Evolutionary conservation across 2,113 vertebrate species (phyloP).

Genomic region (Daboia siamensis): DNA sequence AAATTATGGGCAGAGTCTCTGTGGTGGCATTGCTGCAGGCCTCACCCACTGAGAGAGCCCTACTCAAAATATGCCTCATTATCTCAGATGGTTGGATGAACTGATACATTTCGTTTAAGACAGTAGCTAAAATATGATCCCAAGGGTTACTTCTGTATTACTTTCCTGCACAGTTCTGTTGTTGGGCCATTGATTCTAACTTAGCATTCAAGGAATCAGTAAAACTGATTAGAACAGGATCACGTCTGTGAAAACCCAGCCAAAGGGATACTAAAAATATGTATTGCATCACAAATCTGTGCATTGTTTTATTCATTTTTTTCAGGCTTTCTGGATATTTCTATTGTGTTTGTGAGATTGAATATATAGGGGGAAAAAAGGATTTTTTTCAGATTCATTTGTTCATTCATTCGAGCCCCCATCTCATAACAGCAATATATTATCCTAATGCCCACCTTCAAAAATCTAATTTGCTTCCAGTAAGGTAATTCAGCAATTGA

Average conservation of each 20-base stretch:
- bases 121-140: background rate
- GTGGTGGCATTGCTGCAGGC: background rate
- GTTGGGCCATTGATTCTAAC: background rate
- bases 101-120: background rate
- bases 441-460: background rate
- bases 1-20: background rate
- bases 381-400: background rate
- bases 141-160: background rate
- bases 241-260: background rate
- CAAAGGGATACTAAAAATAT: background rate
- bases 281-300: background rate
- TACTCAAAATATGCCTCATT: background rate
- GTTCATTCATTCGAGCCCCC: background rate
- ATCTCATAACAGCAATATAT: background rate
- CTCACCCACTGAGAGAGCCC: background rate
- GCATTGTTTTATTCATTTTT: background rate
- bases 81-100: background rate
- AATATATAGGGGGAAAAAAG: background rate
- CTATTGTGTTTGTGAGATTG: background rate
- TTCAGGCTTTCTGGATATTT: background rate
- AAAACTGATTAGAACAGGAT: background rate
- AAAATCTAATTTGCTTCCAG: background rate
- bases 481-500: conserved; percentile 14
- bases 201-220: background rate
- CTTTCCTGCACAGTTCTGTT: background rate